Evolutionary conservation across 2,113 vertebrate genomes (phyloP).

Genomic region (Dipodomys spectabilis): DNA sequence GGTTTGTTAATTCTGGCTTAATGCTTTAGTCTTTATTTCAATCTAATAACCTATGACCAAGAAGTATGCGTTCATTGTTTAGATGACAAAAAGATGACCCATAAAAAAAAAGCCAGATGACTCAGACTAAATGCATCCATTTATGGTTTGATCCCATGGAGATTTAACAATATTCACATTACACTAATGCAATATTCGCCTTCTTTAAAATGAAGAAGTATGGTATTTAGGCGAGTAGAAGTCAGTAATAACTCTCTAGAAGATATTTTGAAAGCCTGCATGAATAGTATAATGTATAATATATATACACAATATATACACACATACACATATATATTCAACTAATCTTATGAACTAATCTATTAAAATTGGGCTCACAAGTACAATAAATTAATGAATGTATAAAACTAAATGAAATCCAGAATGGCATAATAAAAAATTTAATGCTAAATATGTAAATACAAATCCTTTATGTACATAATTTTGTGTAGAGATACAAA

Average conservation of each 20-base stretch:
- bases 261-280: conserved; percentile 21
- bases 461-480: not conserved
- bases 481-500: not conserved
- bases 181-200: not conserved
- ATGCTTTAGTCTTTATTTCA: conserved; percentile 9
- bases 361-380: not conserved
- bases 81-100: not conserved
- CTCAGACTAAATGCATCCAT: not conserved
- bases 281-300: not conserved
- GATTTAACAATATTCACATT: conserved; percentile 15
- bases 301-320: not conserved
- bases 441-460: not conserved
- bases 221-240: conserved; percentile 9
- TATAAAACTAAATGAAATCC: conserved; percentile 21
- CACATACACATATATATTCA: not conserved
- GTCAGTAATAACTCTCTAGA: conserved; percentile 4
- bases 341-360: conserved; percentile 34
- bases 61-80: conserved; percentile 1
- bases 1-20: conserved; percentile 57
- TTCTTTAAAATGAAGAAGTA: conserved; percentile 45
- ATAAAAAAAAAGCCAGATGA: not conserved
- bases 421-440: conserved; percentile 28
- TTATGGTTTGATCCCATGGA: not conserved
- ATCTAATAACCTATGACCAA: not conserved
- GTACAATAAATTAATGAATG: not conserved